A percentile compares a stretch with the other conserved stretches of the same genome.
phyloP scores from a whole-genome alignment of 2,797 vertebrate species.

The Brachyrhaphis roseni region DNA sequence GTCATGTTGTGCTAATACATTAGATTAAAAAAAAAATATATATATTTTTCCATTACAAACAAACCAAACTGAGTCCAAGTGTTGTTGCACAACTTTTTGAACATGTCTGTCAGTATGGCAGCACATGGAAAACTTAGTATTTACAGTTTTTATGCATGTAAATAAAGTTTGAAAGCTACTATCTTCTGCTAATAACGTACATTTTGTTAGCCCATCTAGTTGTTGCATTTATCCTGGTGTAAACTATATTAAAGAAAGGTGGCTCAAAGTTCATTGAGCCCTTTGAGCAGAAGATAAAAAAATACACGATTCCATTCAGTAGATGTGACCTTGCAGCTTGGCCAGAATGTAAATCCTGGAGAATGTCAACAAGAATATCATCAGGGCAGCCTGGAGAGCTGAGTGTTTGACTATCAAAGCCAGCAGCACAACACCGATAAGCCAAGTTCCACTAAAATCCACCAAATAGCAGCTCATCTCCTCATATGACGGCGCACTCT shows the following conservation, averaged over 20 bases:
- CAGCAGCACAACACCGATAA: constrained; percentile 61
- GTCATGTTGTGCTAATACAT: background rate
- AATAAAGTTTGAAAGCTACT: background rate
- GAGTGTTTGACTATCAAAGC: constrained; percentile 54
- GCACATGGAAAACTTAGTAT: background rate
- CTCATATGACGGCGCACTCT: constrained; percentile 20
- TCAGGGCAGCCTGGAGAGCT: constrained; percentile 54
- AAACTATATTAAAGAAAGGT: background rate
- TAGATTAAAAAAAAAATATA: too few relatives aligned
- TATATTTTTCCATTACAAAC: background rate
- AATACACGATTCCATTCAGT: background rate
- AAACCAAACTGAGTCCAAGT: background rate
- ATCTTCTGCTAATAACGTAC: background rate
- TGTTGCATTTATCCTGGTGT: background rate
- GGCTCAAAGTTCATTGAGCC: background rate
- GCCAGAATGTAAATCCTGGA: constrained; percentile 55
- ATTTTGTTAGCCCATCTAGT: background rate
- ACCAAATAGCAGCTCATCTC: constrained; percentile 38
- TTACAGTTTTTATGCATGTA: background rate
- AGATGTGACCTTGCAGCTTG: constrained; percentile 45
- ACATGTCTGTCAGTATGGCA: background rate
- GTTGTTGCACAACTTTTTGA: background rate
- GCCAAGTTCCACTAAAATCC: constrained; percentile 59
- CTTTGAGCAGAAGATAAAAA: background rate
- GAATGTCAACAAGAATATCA: constrained; percentile 51